Percentiles rank a stretch among this genome's conserved stretches.
phyloP scores from a whole-genome alignment of 2,888 invertebrate genomes.

The Monochamus alternatus region DNA sequence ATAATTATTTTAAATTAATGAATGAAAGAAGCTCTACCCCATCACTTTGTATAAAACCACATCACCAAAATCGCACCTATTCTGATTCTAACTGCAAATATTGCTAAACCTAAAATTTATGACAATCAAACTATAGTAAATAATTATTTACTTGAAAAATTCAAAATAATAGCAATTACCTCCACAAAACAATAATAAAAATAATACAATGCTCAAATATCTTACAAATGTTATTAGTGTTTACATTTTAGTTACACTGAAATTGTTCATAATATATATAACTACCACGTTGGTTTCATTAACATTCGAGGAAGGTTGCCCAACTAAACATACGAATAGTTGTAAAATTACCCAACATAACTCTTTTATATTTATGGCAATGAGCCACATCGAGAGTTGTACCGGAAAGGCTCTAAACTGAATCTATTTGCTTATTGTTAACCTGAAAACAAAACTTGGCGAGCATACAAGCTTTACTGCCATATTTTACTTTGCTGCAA shows the following conservation, averaged over 20 bases:
- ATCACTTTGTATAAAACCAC: no score
- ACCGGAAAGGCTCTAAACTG: constrained; percentile 15
- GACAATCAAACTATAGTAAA: no score
- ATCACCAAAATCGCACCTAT: no score
- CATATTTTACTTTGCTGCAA: background rate
- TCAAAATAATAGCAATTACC: no score
- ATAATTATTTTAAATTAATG: no score
- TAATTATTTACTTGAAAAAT: no score
- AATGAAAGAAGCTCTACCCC: no score
- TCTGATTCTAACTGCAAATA: no score
- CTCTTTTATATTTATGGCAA: constrained; percentile 16
- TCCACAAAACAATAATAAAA: no score
- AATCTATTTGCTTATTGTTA: constrained; percentile 13
- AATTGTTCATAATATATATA: background rate
- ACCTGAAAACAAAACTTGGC: constrained; percentile 18
- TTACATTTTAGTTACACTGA: background rate
- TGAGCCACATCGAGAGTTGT: constrained; percentile 9
- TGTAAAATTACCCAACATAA: constrained; percentile 1
- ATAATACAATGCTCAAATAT: no score
- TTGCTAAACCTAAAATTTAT: no score
- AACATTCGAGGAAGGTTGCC: background rate
- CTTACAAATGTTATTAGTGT: no score
- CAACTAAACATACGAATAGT: constrained; percentile 7
- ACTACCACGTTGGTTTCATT: background rate
- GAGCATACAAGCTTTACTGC: background rate